Evolutionary conservation across 2,888 invertebrate genomes (phyloP), one percentile per base, ranked within the genome.

Genomic region (Pheosia tremula): DNA sequence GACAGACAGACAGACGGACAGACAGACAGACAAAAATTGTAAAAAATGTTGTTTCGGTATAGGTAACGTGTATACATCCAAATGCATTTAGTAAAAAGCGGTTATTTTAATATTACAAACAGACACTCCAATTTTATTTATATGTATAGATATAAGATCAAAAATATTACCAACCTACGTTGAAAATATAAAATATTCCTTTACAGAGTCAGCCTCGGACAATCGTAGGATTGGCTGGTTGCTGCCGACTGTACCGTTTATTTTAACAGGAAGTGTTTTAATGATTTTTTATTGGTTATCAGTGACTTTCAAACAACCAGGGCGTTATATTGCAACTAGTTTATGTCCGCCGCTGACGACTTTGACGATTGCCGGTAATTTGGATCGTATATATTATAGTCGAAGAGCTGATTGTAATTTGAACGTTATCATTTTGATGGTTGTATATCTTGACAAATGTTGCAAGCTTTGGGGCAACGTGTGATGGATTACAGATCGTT

Each of bases 241-340:
- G 67, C 66, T 69, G 75, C 61, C 67, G 54, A 72, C 75, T 68
- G 66, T 68, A 66, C 73, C 63, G 64, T 73, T 72, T 76, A 69
- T 76, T 68, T 69, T 64, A 75, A 83, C 89, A 85, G 89, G 90
- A 90, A 90, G 88, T 89, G 78, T 83, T 86, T 69, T 85, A 88
- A 86, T 84, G 81, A 79, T 68, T 62, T 84, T 85, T 88, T 89
- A 89, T 90, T 85, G 80, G 79, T 71, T 73, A 79, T 72, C 77
- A 75, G 76, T 79, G 79, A 85, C 88, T 88, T 89, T 89, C 87
- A 77, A 85, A 81, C 75, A 78, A 78, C 73, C 73, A 67, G 71
- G 63, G 73, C 70, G 72, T 68, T 77, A 75, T 78, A 79, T 71
- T 66, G 59, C 73, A 70, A 72, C 80, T 75, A 74, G 77, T 80